These are phyloP conservation scores for Hymenopus coronatus DNA, from an alignment of 2,888 invertebrate species.

Conservation along the genomic window DNA sequence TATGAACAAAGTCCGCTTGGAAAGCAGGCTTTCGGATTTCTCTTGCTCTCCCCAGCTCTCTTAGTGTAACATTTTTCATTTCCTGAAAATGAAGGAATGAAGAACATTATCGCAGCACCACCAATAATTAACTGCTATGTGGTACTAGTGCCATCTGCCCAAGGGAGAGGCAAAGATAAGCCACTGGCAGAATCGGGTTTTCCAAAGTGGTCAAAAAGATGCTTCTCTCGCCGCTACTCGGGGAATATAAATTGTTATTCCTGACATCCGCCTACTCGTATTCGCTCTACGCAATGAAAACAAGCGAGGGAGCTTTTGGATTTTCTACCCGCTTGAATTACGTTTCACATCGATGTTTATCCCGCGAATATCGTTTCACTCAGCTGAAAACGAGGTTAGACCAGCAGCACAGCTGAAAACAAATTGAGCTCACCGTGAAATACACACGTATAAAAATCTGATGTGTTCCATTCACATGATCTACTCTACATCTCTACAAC, in stretches of 20 bases:
- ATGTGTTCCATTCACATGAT: no score
- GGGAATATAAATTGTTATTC: background rate
- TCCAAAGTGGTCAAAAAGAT: background rate
- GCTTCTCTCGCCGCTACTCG: background rate
- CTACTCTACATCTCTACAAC: no score
- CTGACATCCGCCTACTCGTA: background rate
- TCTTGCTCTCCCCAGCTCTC: background rate
- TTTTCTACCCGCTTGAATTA: background rate
- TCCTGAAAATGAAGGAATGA: background rate
- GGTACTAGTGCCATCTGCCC: background rate
- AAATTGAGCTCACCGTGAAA: no score
- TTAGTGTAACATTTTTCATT: background rate
- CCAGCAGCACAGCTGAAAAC: no score
- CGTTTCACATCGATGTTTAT: no score
- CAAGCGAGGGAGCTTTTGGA: background rate
- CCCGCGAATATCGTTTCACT: no score
- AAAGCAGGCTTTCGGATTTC: background rate
- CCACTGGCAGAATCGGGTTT: background rate
- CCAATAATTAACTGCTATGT: background rate
- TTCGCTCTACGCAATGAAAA: background rate
- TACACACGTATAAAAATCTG: no score
- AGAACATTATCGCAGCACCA: background rate
- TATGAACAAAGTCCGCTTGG: no score
- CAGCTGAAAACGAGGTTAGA: no score
- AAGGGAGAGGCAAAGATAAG: background rate